Base-by-base conservation (phyloP, 1,140 invertebrate genomes). In the Drosophila novamexicana region DNA sequence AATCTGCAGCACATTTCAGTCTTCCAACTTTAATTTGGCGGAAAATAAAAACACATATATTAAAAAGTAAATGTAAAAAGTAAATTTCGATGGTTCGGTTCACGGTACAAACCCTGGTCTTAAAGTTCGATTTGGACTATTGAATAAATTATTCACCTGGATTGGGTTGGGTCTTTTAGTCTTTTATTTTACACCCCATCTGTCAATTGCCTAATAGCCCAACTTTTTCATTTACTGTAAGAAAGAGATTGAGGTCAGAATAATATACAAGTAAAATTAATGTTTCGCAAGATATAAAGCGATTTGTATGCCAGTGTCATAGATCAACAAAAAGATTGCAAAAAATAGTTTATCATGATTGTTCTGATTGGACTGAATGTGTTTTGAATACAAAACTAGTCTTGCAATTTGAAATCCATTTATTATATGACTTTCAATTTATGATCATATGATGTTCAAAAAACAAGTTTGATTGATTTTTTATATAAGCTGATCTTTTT, bases 241-340 rank as follows among this genome's bases (percentile, higher is more conserved):
- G 2, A 58, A 10, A 34, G 12, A 49, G 40, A 39, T 63, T 70
- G 22, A 49, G 40, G 47, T 65, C 14, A 32, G 1, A 36, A 40
- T 47, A 37, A n/a, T 16, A 32, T 49, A 56, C n/a, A 36, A 10
- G 8, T 6, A n/a, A 65, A 57, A 71, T 71, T 42, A 37, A 71
- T 71, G 36, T 9, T 44, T 9, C 4, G 9, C 37, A 14, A 16
- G 53, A 14, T 34, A 14, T 36, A 16, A 52, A 58, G 22, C 42
- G 57, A 71, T 71, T 71, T 71, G 68, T 65, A 49, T 40, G 52
- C 61, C 29, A 57, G 45, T 58, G 63, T 45, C 47, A 58, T 44
- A 58, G 53, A 50, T 39, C 9, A 2, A 18, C 29, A 39, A 29
- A 58, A 44, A 44, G 40, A 54, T 66, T 58, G 53, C 18, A 42